Percentiles rank a stretch among this genome's conserved stretches.
phyloP scores from a whole-genome alignment of 2,888 invertebrate genomes.

The Panzeria rudis region DNA sequence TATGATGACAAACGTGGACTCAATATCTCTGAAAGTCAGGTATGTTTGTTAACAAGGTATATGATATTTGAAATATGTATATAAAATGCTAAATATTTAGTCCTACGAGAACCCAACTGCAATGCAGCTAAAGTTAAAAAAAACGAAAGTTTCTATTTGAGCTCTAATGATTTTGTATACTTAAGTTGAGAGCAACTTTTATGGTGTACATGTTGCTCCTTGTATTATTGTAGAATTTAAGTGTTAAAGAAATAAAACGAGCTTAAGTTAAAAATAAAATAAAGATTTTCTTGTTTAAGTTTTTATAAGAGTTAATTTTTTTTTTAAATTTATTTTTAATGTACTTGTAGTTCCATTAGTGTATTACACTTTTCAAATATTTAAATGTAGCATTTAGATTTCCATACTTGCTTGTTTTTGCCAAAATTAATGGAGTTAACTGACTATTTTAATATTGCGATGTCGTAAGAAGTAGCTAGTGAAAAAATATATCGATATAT shows the following conservation, averaged over 20 bases:
- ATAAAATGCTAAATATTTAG: neutral
- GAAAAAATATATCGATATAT: too few species aligned
- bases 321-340: too few species aligned
- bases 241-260: neutral
- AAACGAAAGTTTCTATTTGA: neutral
- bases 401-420: too few species aligned
- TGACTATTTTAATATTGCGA: too few species aligned
- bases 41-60: conserved; percentile 73
- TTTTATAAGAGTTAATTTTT: too few species aligned
- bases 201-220: neutral
- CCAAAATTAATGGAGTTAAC: too few species aligned
- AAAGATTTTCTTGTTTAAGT: too few species aligned
- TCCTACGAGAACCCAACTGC: neutral
- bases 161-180: conserved; percentile 27
- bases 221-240: neutral
- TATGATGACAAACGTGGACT: conserved; percentile 83
- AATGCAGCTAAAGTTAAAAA: neutral
- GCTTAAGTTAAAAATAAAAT: too few species aligned
- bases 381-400: too few species aligned
- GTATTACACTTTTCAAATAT: too few species aligned
- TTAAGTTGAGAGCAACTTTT: conserved; percentile 6
- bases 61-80: neutral
- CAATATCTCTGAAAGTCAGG: conserved; percentile 84
- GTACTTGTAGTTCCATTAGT: too few species aligned
- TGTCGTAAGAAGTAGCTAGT: too few species aligned